phyloP scores from a whole-genome alignment of 1,140 invertebrate genomes.

The Acromyrmex charruanus region DNA sequence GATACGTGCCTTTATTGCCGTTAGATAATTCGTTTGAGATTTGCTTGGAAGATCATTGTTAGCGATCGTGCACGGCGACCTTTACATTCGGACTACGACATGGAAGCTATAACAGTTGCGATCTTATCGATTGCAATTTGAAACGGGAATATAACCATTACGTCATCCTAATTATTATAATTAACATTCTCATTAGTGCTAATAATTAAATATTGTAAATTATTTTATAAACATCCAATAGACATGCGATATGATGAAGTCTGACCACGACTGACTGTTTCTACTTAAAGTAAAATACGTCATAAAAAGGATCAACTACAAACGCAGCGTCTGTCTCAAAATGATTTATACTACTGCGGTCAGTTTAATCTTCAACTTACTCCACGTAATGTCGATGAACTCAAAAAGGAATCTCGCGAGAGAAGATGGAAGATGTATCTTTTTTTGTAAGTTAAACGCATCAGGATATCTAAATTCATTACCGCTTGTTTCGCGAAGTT shows the following conservation, averaged over 20 bases:
- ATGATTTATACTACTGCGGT: constrained; percentile 66
- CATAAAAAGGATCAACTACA: constrained; percentile 8
- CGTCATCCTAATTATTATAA: background rate
- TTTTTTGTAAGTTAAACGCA: constrained; percentile 62
- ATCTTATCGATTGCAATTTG: background rate
- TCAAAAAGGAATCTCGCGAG: constrained; percentile 42
- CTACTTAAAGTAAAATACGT: constrained; percentile 20
- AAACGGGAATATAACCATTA: background rate
- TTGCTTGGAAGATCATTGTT: constrained; percentile 23
- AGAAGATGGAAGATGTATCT: constrained; percentile 48
- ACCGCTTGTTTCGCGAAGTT: constrained; percentile 75
- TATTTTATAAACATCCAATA: background rate
- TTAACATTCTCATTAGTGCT: constrained; percentile 12
- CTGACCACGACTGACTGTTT: background rate
- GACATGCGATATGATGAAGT: background rate
- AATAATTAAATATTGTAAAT: background rate
- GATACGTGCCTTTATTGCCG: constrained; percentile 57
- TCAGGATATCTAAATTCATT: constrained; percentile 77
- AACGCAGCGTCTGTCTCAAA: constrained; percentile 37
- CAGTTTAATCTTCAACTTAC: constrained; percentile 61
- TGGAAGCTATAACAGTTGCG: background rate
- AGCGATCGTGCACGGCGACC: constrained; percentile 33
- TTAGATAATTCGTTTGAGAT: constrained; percentile 58
- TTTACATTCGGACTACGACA: constrained; percentile 1
- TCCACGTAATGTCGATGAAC: constrained; percentile 14